Conservation (phyloP, 2,888 invertebrate genomes). For the Lasioglossum malachurum region DNA sequence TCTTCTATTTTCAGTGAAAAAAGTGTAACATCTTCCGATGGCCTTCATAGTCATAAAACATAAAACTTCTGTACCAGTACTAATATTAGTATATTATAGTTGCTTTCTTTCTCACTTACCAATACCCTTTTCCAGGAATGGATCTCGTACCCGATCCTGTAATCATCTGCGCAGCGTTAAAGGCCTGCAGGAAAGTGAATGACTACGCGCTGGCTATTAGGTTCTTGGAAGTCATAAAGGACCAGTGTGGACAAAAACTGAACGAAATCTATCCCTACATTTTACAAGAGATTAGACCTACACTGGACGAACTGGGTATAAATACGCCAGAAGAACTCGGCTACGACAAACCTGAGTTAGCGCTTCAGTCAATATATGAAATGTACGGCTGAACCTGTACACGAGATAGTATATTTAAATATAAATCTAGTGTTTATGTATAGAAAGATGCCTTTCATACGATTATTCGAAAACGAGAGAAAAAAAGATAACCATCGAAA, state of each 20-base stretch:
- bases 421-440: conserved; percentile 61
- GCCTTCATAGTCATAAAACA: background rate
- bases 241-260: conserved; percentile 92
- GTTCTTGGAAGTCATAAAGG: conserved; percentile 96
- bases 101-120: background rate
- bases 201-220: conserved; percentile 97
- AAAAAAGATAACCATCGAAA: background rate
- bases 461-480: conserved; percentile 16
- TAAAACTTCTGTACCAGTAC: background rate
- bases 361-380: conserved; percentile 91
- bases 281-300: conserved; percentile 95
- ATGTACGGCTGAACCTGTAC: conserved; percentile 84
- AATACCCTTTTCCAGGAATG: conserved; percentile 88
- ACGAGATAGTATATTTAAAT: background rate
- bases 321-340: conserved; percentile 98
- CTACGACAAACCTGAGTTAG: conserved; percentile 98
- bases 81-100: background rate
- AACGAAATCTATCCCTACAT: conserved; percentile 95
- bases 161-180: conserved; percentile 94
- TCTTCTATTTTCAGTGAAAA: background rate
- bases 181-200: conserved; percentile 96
- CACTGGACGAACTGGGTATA: conserved; percentile 96
- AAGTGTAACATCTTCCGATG: background rate
- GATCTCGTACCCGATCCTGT: conserved; percentile 97
- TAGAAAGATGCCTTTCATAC: conserved; percentile 40